These are phyloP conservation scores for Umimayanthus chanpuru DNA, from an alignment of 92 coral and sea anemone genomes.

Conservation along the genomic window DNA sequence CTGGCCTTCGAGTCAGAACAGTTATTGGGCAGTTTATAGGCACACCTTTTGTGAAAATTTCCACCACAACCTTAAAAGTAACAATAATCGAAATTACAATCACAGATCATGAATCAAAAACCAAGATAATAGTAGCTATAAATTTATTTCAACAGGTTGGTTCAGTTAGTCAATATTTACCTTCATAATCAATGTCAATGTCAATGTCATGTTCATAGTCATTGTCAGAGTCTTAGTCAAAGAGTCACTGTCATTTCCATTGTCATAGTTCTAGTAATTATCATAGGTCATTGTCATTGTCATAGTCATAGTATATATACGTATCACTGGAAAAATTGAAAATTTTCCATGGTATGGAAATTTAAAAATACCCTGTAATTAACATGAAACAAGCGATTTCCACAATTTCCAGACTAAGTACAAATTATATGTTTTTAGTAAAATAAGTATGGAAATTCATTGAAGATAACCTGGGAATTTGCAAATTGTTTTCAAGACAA, in stretches of 20 bases:
- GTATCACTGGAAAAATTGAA: no score
- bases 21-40: constrained; percentile 91
- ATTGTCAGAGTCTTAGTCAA: background rate
- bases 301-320: no score
- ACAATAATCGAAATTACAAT: background rate
- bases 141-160: background rate
- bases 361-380: no score
- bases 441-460: no score
- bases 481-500: no score
- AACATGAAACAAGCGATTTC: no score
- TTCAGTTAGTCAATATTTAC: background rate
- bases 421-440: no score
- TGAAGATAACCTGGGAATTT: no score
- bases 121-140: background rate
- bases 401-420: no score
- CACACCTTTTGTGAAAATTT: constrained; percentile 95
- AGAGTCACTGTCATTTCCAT: background rate
- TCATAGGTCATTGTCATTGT: background rate
- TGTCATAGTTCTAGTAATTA: background rate
- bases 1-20: constrained; percentile 81
- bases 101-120: no score
- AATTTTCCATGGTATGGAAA: no score
- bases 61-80: constrained; percentile 87
- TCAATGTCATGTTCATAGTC: background rate
- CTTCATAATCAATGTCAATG: background rate